Base-by-base conservation (phyloP, 2,113 vertebrate species). In the Semnornis frantzii region DNA sequence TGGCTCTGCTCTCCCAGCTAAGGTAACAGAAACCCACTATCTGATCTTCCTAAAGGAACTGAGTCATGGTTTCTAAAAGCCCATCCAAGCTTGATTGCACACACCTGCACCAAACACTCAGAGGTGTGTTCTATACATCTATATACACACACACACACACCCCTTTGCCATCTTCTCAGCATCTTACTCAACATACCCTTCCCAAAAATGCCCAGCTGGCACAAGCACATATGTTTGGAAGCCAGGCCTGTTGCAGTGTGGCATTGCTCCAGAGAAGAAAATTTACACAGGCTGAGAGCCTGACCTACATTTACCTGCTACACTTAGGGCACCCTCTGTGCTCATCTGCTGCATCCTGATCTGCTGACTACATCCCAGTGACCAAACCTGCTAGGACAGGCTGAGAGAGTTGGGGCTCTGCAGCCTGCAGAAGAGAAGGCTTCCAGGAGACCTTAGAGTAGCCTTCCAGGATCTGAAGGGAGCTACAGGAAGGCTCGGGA, bases 61-160 rank as follows among this genome's bases (percentile, higher is more conserved):
- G 94, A 95, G 94, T 93, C 94, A 94, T 55, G 94, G 93, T 96
- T 95, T 96, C 96, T 96, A 96, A 94, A 93, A 52, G 23, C 68
- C 65, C 68, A 63, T 93, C 93, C 96, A 96, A 94, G 90, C 71
- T 82, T 72, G 81, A 85, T 75, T 95, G 86, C 94, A 58, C 90
- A 89, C 93, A 92, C 95, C 93, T 94, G 91, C 92, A 83, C 69
- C 1, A 2, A 92, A 50, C 85, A 65, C 80, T 68, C 72, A 10
- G 65, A 93, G 95, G 89, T 86, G 93, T 89, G 95, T 91, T 92
- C 88, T 85, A 54, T 85, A 54, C 73, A 68, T 37, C 63, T 58
- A 80, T 46, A 46, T 46, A 46, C 15, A 16, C 15, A 44, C 15
- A 44, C 15, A 44, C 15, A 14, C 15, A 15, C 10, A 75, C 87